Evolutionary conservation across 2,888 invertebrate species (phyloP).

Genomic region (Temnothorax ravouxi): DNA sequence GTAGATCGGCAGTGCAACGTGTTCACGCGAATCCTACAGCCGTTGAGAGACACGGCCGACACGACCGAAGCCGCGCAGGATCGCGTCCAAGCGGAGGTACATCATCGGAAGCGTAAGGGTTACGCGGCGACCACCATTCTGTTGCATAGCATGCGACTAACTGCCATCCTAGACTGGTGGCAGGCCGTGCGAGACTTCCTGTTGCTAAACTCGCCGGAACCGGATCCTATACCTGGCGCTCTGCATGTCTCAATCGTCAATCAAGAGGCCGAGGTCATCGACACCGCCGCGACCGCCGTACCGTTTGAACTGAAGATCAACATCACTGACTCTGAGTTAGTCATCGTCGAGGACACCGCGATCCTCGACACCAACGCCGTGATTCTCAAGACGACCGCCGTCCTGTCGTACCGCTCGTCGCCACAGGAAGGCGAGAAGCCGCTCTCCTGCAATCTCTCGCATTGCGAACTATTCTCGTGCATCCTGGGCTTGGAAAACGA

Average conservation of each 20-base stretch:
- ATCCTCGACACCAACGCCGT: slow-evolving; percentile 97
- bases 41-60: slow-evolving; percentile 88
- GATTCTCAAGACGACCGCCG: slow-evolving; percentile 96
- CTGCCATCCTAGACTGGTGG: slow-evolving; percentile 98
- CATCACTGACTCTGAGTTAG: slow-evolving; percentile 97
- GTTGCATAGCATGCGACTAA: slow-evolving; percentile 97
- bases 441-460: slow-evolving; percentile 94
- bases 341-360: slow-evolving; percentile 96
- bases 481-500: slow-evolving; percentile 96
- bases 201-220: slow-evolving; percentile 86
- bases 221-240: slow-evolving; percentile 78
- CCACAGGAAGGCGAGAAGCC: slow-evolving; percentile 91
- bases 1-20: slow-evolving; percentile 93
- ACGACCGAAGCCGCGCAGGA: slow-evolving; percentile 83
- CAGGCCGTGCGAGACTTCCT: slow-evolving; percentile 94
- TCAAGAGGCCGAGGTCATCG: slow-evolving; percentile 73
- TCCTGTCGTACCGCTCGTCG: slow-evolving; percentile 92
- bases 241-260: slow-evolving; percentile 57
- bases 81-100: slow-evolving; percentile 92
- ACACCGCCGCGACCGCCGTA: slow-evolving; percentile 77
- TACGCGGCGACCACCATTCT: slow-evolving; percentile 94
- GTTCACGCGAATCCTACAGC: slow-evolving; percentile 95
- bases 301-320: slow-evolving; percentile 96
- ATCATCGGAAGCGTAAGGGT: slow-evolving; percentile 90
- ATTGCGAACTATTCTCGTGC: slow-evolving; percentile 97